Base-by-base conservation (phyloP, 1,140 invertebrate species). In the Anastatus disparis region DNA sequence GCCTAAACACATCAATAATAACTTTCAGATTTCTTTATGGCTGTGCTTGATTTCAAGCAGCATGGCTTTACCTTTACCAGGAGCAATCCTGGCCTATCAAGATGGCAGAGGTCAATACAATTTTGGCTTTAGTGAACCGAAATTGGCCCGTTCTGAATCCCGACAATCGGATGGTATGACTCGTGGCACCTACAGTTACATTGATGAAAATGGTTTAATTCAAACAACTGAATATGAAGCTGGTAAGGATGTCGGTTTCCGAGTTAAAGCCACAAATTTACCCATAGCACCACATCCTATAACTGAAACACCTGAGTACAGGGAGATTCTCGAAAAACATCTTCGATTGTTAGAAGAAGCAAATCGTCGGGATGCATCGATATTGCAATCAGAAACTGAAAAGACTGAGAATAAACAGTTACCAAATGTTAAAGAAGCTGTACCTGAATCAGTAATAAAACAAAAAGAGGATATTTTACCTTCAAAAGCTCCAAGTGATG, bases 201-300 rank as follows among this genome's bases (percentile, higher is more conserved):
- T 89, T 8, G 89, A 89, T 73, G 80, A 77, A 10, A 74, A 85
- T 48, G 88, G 88, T 1, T 59, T 85, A 1, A 78, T 88, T 8
- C 87, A 89, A 74, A 81, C 75, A 20, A 78, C 82, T 0, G 72
- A 77, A 4, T 85, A 85, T 56, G 76, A 77, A 0, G 84, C 84
- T 0, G 82, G 82, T n/a, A 61, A 73, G 1, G 75, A 77, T 8
- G 44, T 79, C 50, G 89, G 88, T 7, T 89, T 89, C 79, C 81
- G 84, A 7, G 85, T 89, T 3, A 78, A 83, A 3, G 87, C 87
- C 9, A 88, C 88, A 31, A 89, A 89, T 77, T 72, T 89, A n/a
- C 87, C 88, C 0, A 74, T 80, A 35, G 78, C 80, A 12, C 81
- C 82, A n/a, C 72, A 72, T 12, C 79, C 80, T 9, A 80, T 81